Base-by-base conservation (phyloP, 2,113 vertebrate species). In the Corydoras maculifer region DNA sequence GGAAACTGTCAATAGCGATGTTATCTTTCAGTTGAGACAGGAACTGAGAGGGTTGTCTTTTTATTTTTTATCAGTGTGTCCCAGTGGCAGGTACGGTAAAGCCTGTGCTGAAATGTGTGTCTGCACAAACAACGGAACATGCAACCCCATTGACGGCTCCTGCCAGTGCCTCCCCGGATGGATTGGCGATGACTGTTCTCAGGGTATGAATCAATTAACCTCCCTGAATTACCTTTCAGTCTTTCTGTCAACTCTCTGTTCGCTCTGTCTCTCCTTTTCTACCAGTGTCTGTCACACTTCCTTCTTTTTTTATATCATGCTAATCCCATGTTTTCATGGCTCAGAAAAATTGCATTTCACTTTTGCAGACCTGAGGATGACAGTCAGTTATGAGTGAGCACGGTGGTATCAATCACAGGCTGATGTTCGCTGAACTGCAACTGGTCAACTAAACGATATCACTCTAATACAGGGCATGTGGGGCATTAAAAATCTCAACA, bases 91-190 rank as follows among this genome's bases (percentile, higher is more conserved):
- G 65, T 98, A 89, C 0, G 97, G 97, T 58, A 90, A 93, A 82
- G 86, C 88, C 74, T 99, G 97, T 53, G 86, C 88, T 0, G 90
- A 95, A 80, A 77, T 88, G 73, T 99, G 97, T 18, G 82, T 88
- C 79, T 99, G 97, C 85, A 94, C 93, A 18, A 97, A 98, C 90
- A 99, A 99, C 0, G 93, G 94, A 68, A 98, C 97, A 35, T 99
- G 97, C 86, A 99, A 93, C 63, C 95, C 95, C 49, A 93, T 94
- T 0, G 97, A 99, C 3, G 97, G 97, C 14, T 94, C 94, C 1
- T 99, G 97, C 77, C 97, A 98, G 68, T 99, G 97, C 30, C 93
- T 93, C 58, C 93, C 97, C 0, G 97, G 97, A 43, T 99, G 97
- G 97, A 95, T 95, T 1, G 95, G 95, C 74, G 89, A 83, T 0